Evolutionary conservation across 1,140 invertebrate species (phyloP).

Genomic region (Ceratosolen fusciceps): DNA sequence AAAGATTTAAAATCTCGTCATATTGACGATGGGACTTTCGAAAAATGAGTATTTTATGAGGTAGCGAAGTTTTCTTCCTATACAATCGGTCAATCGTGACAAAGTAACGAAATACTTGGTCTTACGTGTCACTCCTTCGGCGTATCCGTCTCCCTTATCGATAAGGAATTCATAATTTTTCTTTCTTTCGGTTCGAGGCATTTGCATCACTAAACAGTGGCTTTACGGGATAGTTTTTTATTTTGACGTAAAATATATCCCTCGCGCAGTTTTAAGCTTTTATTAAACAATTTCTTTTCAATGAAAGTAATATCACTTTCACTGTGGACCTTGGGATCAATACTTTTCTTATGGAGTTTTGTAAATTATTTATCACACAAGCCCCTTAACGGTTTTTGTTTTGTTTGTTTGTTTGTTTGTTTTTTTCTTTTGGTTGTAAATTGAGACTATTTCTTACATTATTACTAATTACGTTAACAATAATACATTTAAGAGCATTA

Average conservation of each 20-base stretch:
- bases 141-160: not conserved
- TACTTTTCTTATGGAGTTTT: too few species aligned
- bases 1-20: conserved; percentile 32
- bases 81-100: not conserved
- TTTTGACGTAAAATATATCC: too few species aligned
- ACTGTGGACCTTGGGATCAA: too few species aligned
- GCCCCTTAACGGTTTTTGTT: too few species aligned
- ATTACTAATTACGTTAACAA: not conserved
- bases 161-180: conserved; percentile 25
- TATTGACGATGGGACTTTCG: conserved; percentile 10
- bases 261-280: too few species aligned
- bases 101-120: not conserved
- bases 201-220: not conserved
- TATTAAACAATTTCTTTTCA: too few species aligned
- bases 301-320: too few species aligned
- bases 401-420: too few species aligned
- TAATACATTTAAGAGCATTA: not conserved
- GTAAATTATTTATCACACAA: too few species aligned
- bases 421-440: too few species aligned
- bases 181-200: not conserved
- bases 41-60: conserved; percentile 3
- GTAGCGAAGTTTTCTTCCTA: conserved; percentile 9
- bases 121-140: not conserved
- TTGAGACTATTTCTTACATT: not conserved
- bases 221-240: too few species aligned